phyloP scores from a whole-genome alignment of 2,888 invertebrate species.

The Idaea dimidiata region DNA sequence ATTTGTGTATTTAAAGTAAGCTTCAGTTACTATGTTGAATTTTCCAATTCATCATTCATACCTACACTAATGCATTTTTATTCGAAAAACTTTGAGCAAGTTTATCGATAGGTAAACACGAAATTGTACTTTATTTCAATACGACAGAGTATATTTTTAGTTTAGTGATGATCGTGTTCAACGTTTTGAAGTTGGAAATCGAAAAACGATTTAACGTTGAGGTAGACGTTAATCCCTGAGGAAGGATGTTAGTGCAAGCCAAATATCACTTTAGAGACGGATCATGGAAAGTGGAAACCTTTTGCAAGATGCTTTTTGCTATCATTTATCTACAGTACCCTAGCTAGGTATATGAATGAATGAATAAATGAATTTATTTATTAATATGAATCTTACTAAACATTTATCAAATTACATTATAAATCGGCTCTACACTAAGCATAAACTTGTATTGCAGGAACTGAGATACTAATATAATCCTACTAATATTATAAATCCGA shows the following conservation, averaged over 20 bases:
- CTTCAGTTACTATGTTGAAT: neutral
- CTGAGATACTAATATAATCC: no score
- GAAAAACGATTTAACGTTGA: constrained; percentile 34
- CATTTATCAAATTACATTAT: no score
- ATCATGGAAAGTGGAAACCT: constrained; percentile 1
- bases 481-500: no score
- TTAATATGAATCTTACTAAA: no score
- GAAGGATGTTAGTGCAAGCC: constrained; percentile 30
- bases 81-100: neutral
- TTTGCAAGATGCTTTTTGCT: constrained; percentile 9
- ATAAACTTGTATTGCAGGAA: no score
- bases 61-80: constrained; percentile 4
- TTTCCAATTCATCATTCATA: neutral
- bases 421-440: no score
- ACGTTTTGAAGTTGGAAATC: constrained; percentile 22
- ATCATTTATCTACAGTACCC: neutral
- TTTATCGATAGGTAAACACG: neutral
- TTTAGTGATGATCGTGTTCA: constrained; percentile 1
- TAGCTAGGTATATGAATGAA: no score
- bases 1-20: neutral
- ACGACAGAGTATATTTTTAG: neutral
- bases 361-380: no score
- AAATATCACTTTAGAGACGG: constrained; percentile 31
- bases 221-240: constrained; percentile 22
- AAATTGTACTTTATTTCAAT: neutral